Evolutionary conservation across 1,140 invertebrate genomes (phyloP).

Genomic region (Drosophila triauraria): DNA sequence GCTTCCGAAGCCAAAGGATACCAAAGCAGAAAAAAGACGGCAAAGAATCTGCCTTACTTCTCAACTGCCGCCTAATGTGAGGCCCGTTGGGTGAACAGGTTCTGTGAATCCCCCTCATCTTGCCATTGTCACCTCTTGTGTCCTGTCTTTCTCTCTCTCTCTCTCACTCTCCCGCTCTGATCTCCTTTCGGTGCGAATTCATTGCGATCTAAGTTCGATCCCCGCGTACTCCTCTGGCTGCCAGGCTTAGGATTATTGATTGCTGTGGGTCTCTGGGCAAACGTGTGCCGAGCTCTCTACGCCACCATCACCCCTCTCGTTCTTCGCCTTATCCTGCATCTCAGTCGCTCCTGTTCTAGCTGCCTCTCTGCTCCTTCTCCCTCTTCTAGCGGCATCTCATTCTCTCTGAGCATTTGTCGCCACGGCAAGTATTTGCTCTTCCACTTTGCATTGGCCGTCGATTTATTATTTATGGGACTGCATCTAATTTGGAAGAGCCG

Average conservation of each 20-base stretch:
- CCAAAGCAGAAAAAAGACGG: slow-evolving; percentile 25
- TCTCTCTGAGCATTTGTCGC: slow-evolving; percentile 63
- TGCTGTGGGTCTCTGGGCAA: slow-evolving; percentile 81
- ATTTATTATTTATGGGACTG: slow-evolving; percentile 78
- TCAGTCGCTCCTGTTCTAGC: neutral
- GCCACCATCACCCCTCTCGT: neutral
- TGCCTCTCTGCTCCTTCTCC: neutral
- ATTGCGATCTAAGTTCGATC: slow-evolving; percentile 44
- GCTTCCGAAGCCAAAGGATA: slow-evolving; percentile 46
- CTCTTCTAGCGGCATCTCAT: neutral
- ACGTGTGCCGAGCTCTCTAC: slow-evolving; percentile 44
- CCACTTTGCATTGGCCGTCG: slow-evolving; percentile 64
- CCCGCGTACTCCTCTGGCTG: neutral
- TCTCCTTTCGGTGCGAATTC: slow-evolving; percentile 26
- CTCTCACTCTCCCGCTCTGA: neutral
- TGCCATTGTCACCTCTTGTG: slow-evolving; percentile 11
- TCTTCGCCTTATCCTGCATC: neutral
- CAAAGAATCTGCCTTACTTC: slow-evolving; percentile 51
- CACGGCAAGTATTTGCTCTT: slow-evolving; percentile 64
- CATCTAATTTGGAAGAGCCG: slow-evolving; percentile 55
- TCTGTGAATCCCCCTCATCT: slow-evolving; percentile 8
- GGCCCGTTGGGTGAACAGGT: slow-evolving; percentile 54
- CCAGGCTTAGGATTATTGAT: slow-evolving; percentile 66
- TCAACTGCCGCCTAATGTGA: slow-evolving; percentile 49
- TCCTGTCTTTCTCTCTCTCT: neutral